These are phyloP conservation scores for Synergus umbraculus DNA, from an alignment of 2,888 invertebrate genomes.

Conservation along the genomic window DNA sequence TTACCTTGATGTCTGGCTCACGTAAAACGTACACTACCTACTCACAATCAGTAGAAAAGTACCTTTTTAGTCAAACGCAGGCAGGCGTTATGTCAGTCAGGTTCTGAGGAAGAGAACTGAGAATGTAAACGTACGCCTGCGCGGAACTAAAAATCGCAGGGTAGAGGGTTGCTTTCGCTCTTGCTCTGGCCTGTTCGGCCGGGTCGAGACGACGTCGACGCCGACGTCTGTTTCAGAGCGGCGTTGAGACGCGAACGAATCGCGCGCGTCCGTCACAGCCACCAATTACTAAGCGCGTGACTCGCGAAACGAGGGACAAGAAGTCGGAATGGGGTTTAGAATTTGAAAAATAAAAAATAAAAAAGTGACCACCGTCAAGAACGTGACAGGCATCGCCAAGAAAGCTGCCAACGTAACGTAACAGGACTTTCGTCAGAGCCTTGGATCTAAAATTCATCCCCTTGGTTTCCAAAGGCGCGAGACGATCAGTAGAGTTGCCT, in stretches of 20 bases:
- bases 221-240: slow-evolving; percentile 42
- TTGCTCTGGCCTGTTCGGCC: slow-evolving; percentile 43
- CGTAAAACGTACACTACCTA: background rate
- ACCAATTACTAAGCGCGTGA: slow-evolving; percentile 10
- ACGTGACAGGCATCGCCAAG: background rate
- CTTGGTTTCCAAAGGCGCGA: background rate
- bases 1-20: background rate
- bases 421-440: background rate
- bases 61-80: background rate
- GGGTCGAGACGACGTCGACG: slow-evolving; percentile 42
- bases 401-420: background rate
- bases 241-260: slow-evolving; percentile 37
- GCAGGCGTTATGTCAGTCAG: background rate
- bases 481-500: background rate
- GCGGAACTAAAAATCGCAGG: slow-evolving; percentile 23
- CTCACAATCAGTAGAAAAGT: slow-evolving; percentile 1
- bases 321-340: background rate
- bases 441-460: background rate
- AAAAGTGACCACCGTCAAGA: background rate
- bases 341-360: background rate
- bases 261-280: slow-evolving; percentile 6
- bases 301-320: background rate
- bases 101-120: background rate
- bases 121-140: slow-evolving; percentile 28
- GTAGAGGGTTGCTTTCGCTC: slow-evolving; percentile 36